Evolutionary conservation across 1,140 invertebrate species (phyloP).

Genomic region (Bicyclus anynana): DNA sequence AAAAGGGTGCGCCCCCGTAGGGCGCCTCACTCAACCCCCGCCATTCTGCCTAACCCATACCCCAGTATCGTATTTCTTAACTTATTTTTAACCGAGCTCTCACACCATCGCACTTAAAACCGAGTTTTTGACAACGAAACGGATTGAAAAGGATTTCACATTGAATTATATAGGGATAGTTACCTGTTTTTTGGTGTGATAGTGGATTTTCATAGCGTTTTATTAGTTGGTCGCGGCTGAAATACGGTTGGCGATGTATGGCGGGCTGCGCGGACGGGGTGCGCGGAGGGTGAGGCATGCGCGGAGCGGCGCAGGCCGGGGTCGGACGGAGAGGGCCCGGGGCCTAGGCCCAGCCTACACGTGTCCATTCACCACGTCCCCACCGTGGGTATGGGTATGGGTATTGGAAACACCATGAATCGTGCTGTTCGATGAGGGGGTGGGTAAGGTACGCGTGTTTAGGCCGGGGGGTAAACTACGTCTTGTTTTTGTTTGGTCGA

Average conservation of each 20-base stretch:
- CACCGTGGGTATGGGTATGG: constrained; percentile 23
- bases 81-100: constrained; percentile 70
- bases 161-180: constrained; percentile 20
- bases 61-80: constrained; percentile 61
- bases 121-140: constrained; percentile 8
- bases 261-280: constrained; percentile 47
- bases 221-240: constrained; percentile 46
- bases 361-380: constrained; percentile 27
- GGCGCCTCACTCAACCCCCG: constrained; percentile 66
- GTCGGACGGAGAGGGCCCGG: constrained; percentile 28
- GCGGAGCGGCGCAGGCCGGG: constrained; percentile 13
- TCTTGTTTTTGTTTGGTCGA: not conserved
- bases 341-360: constrained; percentile 22
- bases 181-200: constrained; percentile 47
- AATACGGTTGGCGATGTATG: constrained; percentile 48
- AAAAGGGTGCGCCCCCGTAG: constrained; percentile 51
- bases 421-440: constrained; percentile 24
- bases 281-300: constrained; percentile 43
- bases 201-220: constrained; percentile 52
- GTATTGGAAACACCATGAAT: constrained; percentile 27
- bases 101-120: constrained; percentile 52
- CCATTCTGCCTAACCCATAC: constrained; percentile 61
- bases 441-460: constrained; percentile 16
- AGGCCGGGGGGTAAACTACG: not conserved
- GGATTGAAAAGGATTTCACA: not conserved